Percentiles rank a stretch among this genome's conserved stretches.
These are phyloP conservation scores for Hippasteria phrygiana DNA, from an alignment of 53 echinoderm and acorn worm species.

Conservation along the genomic window DNA sequence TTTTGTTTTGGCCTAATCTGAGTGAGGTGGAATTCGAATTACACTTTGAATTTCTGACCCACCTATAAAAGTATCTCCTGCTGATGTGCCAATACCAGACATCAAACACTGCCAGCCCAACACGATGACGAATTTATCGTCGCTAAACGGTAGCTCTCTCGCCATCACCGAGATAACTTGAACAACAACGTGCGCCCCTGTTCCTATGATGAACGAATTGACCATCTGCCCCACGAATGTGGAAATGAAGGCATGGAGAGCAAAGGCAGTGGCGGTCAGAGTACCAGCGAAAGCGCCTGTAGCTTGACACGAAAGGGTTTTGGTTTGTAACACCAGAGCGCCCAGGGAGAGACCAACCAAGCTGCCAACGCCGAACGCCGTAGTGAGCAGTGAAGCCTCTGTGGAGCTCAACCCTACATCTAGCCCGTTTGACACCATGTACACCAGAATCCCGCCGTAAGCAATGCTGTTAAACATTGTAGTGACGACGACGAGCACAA, in stretches of 20 bases:
- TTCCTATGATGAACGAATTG: neutral
- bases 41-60: neutral
- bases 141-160: conserved; percentile 15
- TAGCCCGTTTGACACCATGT: conserved; percentile 49
- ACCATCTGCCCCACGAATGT: conserved; percentile 8
- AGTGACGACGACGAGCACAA: neutral
- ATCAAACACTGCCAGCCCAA: conserved; percentile 14
- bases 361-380: conserved; percentile 37
- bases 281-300: neutral
- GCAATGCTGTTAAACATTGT: neutral
- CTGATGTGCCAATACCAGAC: neutral
- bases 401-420: conserved; percentile 4
- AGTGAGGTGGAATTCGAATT: too few species aligned
- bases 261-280: neutral
- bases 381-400: conserved; percentile 27
- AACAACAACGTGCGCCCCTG: neutral
- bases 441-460: conserved; percentile 15
- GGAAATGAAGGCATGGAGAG: neutral
- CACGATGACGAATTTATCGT: neutral
- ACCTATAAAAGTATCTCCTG: conserved; percentile 13
- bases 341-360: neutral
- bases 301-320: neutral
- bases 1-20: too few species aligned
- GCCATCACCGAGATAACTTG: neutral
- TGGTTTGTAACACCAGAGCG: neutral